Evolutionary conservation across 2,113 vertebrate genomes (phyloP).

Genomic region (Eptatretus burgeri): DNA sequence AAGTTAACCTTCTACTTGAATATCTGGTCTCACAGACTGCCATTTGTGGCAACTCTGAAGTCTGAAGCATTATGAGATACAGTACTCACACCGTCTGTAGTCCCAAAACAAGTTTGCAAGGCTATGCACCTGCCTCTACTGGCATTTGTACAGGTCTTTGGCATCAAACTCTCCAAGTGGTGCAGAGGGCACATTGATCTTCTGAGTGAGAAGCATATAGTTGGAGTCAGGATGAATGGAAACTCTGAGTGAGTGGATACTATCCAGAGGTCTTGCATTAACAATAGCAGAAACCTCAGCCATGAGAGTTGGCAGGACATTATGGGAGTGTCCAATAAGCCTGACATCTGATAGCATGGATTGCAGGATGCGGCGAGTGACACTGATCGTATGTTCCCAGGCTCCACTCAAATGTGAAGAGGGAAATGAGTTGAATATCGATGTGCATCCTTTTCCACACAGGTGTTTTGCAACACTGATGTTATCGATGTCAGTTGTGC

Average conservation of each 20-base stretch:
- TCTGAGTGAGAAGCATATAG: neutral
- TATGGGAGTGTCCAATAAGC: neutral
- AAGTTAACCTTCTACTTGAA: too few relatives aligned
- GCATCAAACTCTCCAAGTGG: neutral
- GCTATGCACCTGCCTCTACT: neutral
- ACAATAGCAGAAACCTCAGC: neutral
- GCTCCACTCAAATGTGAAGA: neutral
- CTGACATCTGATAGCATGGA: neutral
- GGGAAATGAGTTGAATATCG: neutral
- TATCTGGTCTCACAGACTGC: too few relatives aligned
- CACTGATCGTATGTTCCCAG: neutral
- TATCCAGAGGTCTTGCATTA: neutral
- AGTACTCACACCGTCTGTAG: neutral
- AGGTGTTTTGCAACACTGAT: neutral
- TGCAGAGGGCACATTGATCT: neutral
- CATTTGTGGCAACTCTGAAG: too few relatives aligned
- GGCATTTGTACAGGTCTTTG: neutral
- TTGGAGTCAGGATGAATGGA: neutral
- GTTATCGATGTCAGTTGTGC: neutral
- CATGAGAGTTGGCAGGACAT: neutral
- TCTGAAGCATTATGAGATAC: neutral
- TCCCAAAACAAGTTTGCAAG: neutral
- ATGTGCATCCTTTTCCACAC: neutral
- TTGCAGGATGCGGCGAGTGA: neutral
- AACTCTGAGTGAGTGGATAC: neutral